Evolutionary conservation across 1,140 invertebrate genomes (phyloP).

Genomic region (Drosophila pseudoananassae): DNA sequence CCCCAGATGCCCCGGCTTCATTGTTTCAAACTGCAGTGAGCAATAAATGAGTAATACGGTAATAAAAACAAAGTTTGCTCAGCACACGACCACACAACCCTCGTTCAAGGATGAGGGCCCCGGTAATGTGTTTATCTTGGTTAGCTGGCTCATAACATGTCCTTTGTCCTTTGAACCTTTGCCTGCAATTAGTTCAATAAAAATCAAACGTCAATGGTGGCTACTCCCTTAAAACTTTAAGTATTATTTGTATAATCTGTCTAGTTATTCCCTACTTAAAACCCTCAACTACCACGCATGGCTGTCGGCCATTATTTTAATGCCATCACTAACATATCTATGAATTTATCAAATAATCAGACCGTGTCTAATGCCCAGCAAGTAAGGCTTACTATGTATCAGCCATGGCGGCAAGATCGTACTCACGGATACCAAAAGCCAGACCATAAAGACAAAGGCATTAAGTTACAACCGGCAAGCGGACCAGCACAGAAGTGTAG

Average conservation of each 20-base stretch:
- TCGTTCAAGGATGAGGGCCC: too few relatives aligned
- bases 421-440: constrained; percentile 54
- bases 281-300: constrained; percentile 10
- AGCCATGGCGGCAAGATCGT: constrained; percentile 34
- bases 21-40: constrained; percentile 67
- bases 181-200: constrained; percentile 3
- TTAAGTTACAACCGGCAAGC: constrained; percentile 64
- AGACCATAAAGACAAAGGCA: constrained; percentile 63
- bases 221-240: not conserved
- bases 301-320: constrained; percentile 65
- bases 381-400: constrained; percentile 25
- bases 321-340: constrained; percentile 64
- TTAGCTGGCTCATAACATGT: constrained; percentile 10
- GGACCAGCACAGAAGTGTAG: constrained; percentile 41
- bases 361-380: constrained; percentile 72
- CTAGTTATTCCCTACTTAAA: constrained; percentile 5
- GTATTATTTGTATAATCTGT: not conserved
- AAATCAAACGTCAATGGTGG: not conserved
- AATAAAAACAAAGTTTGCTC: constrained; percentile 63
- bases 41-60: constrained; percentile 69
- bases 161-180: not conserved
- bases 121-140: constrained; percentile 37
- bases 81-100: constrained; percentile 22
- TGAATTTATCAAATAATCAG: constrained; percentile 77
- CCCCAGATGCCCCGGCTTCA: constrained; percentile 20